phyloP scores from a whole-genome alignment of 2,113 vertebrate species.

The Ictalurus furcatus region DNA sequence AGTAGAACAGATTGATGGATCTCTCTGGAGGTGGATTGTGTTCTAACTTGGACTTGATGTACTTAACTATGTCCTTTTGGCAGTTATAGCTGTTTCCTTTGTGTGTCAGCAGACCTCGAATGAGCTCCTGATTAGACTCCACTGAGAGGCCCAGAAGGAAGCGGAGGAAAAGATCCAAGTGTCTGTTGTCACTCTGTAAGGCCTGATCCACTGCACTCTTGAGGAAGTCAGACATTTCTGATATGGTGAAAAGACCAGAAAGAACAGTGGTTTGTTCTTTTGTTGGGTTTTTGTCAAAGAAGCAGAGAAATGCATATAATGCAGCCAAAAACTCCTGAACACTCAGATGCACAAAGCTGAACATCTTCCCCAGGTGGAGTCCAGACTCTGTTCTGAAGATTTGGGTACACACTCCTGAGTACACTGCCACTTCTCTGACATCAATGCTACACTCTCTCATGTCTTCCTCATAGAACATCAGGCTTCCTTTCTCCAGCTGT shows the following conservation, averaged over 20 bases:
- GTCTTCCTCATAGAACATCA: not conserved
- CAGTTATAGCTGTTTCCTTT: not conserved
- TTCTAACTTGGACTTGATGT: conserved; percentile 36
- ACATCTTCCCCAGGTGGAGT: not conserved
- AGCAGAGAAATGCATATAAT: no score
- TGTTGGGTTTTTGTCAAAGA: no score
- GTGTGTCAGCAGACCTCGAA: conserved; percentile 26
- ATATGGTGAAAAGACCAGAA: no score
- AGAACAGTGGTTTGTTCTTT: no score
- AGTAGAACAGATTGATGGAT: not conserved
- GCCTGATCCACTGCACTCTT: no score
- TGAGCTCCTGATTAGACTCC: conserved; percentile 28
- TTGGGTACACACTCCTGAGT: not conserved
- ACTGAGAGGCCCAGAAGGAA: conserved; percentile 39
- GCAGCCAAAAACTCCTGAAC: not conserved
- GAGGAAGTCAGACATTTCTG: no score
- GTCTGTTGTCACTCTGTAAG: conserved; percentile 20
- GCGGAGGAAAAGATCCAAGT: conserved; percentile 7
- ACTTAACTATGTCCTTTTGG: not conserved
- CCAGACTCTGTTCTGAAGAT: not conserved
- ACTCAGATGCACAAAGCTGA: not conserved
- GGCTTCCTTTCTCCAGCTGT: not conserved
- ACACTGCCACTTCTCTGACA: not conserved
- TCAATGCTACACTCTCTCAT: not conserved
- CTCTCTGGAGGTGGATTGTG: conserved; percentile 29